Base-by-base conservation (phyloP, 2,797 vertebrate species). In the Numenius phaeopus region DNA sequence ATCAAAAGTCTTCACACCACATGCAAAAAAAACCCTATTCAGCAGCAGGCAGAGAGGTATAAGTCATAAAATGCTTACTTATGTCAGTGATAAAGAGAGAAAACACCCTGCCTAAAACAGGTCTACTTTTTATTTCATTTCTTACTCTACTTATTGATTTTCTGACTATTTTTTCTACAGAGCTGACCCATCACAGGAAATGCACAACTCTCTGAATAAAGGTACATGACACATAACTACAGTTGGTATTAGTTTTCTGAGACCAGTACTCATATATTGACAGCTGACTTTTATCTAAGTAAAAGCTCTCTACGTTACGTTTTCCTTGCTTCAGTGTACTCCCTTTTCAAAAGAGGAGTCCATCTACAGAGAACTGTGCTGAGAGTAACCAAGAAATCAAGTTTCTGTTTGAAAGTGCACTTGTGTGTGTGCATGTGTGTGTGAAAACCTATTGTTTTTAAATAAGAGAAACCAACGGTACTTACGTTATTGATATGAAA, bases 91-190 rank as follows among this genome's bases (percentile, higher is more conserved):
- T 73, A 72, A 94, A 97, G 65, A 95, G 59, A 94, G 84, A 94
- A 96, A 97, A 95, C 76, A 92, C n/a, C 50, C 42, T 57, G 49
- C 80, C 91, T 91, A 90, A 90, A 96, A 94, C 62, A 95, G 79
- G 95, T 82, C 76, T 95, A 96, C 88, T 98, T 98, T 99, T 99
- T 98, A 98, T 98, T 98, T 98, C 95, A 98, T 99, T 98, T 98
- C 98, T 98, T 98, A 98, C 96, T 98, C 97, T 92, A 94, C 81
- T 95, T 98, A 99, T 99, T 98, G 98, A 99, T 99, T 99, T 99
- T 94, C 98, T 99, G 98, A 98, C 98, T 98, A 97, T 96, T 98
- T 91, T 98, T 98, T 97, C 98, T 98, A 97, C 97, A 98, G 97
- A 98, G 73, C 97, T 98, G 98, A 98, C 98, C 98, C 98, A 98